Conservation (phyloP, 2,113 vertebrate genomes). For the Ceyx melanurus region DNA sequence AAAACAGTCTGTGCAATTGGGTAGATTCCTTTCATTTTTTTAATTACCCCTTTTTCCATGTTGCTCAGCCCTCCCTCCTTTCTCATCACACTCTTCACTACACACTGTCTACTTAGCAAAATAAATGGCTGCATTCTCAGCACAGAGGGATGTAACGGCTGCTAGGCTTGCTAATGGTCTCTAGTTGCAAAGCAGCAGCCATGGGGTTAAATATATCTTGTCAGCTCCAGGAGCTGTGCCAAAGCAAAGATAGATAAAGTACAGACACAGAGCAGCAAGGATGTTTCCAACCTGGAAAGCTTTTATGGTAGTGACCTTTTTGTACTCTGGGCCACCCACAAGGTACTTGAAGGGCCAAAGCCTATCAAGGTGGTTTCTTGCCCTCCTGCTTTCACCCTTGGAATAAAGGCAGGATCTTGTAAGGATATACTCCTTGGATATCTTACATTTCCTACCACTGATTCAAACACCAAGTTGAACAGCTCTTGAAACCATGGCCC, state of each 20-base stretch:
- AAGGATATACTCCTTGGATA: background rate
- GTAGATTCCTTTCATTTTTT: background rate
- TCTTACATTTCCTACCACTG: background rate
- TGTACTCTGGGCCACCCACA: background rate
- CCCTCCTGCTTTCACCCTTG: background rate
- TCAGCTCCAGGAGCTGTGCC: background rate
- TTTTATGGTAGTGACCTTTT: background rate
- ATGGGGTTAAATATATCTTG: background rate
- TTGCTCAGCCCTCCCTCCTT: background rate
- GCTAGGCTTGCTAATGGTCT: background rate
- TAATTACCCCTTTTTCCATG: background rate
- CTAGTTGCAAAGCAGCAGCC: background rate
- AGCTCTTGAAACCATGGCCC: background rate
- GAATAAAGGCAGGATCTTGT: background rate
- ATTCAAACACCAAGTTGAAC: background rate
- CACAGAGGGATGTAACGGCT: background rate
- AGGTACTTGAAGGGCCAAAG: background rate
- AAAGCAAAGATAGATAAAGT: rapidly evolving
- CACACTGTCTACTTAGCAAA: constrained; percentile 16
- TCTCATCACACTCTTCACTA: constrained; percentile 42
- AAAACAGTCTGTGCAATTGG: rapidly evolving
- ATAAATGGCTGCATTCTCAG: background rate
- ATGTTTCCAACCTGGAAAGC: background rate
- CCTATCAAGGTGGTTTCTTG: background rate
- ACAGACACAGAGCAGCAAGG: background rate